Conservation (phyloP, 2,113 vertebrate species). For the Corvus cornix region DNA sequence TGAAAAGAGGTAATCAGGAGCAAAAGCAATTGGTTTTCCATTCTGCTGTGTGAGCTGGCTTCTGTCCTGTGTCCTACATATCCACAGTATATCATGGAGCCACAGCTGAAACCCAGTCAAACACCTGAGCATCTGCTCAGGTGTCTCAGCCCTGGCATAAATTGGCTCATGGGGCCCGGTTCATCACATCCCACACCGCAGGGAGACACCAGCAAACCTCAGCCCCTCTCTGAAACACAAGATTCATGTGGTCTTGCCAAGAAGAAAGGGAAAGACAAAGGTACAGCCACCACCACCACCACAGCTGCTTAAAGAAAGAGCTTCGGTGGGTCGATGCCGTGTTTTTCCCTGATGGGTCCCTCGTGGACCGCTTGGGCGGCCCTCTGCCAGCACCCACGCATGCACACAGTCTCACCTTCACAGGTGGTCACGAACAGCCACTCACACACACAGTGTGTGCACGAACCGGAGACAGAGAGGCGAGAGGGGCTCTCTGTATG, state of each 20-base stretch:
- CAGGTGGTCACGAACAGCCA: too few species aligned
- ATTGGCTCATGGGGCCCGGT: fast-evolving
- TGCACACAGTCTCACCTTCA: too few species aligned
- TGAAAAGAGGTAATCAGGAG: not conserved
- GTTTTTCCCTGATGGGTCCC: too few species aligned
- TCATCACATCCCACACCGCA: not conserved
- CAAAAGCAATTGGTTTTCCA: not conserved
- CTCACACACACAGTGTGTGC: too few species aligned
- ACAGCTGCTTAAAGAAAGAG: too few species aligned
- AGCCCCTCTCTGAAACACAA: not conserved
- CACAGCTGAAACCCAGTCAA: not conserved
- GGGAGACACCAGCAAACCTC: not conserved
- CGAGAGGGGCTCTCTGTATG: too few species aligned
- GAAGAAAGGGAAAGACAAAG: not conserved
- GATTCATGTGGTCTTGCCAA: fast-evolving
- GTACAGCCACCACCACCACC: not conserved
- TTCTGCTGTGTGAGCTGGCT: not conserved
- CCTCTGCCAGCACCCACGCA: too few species aligned
- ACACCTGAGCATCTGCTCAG: not conserved
- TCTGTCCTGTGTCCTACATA: not conserved
- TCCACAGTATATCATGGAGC: not conserved
- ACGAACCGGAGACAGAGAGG: too few species aligned
- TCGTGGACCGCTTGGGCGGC: too few species aligned
- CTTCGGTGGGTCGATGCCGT: too few species aligned
- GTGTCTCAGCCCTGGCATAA: not conserved